Conservation (phyloP, 2,797 vertebrate species). For the Melanotaenia parkinsoni region DNA sequence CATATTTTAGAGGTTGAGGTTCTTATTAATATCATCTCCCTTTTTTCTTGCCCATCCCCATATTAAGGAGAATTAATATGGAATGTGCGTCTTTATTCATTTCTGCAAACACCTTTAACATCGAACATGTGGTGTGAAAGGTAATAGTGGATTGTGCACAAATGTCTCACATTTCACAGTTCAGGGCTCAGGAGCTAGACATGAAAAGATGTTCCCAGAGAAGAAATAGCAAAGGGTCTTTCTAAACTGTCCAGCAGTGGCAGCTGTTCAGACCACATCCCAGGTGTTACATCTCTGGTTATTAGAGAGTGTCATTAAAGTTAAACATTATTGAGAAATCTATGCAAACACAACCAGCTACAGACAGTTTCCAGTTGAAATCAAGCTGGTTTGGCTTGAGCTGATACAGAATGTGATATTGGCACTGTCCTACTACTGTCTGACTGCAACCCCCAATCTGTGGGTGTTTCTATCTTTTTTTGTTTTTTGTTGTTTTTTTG, state of each 20-base stretch:
- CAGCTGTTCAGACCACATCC: neutral
- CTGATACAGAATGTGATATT: constrained; percentile 49
- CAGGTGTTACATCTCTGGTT: neutral
- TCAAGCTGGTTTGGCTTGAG: constrained; percentile 20
- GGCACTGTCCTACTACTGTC: constrained; percentile 39
- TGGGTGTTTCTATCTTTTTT: constrained; percentile 58
- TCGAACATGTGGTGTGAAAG: too few species aligned
- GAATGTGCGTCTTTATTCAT: too few species aligned
- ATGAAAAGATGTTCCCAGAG: neutral
- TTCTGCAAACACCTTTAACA: too few species aligned
- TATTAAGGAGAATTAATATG: too few species aligned
- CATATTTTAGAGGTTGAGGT: too few species aligned
- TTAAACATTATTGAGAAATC: neutral
- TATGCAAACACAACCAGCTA: constrained; percentile 15
- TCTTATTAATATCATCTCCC: too few species aligned
- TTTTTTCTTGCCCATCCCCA: too few species aligned
- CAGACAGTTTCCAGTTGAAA: constrained; percentile 27
- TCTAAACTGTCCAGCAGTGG: neutral
- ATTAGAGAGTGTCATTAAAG: constrained; percentile 1
- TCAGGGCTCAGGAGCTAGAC: neutral
- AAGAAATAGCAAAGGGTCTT: neutral
- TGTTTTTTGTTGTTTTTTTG: constrained; percentile 28
- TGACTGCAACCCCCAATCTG: constrained; percentile 64
- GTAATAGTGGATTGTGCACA: too few species aligned
- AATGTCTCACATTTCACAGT: too few species aligned